phyloP scores from a whole-genome alignment of 2,113 vertebrate species.

The Nannobrachium achirus region DNA sequence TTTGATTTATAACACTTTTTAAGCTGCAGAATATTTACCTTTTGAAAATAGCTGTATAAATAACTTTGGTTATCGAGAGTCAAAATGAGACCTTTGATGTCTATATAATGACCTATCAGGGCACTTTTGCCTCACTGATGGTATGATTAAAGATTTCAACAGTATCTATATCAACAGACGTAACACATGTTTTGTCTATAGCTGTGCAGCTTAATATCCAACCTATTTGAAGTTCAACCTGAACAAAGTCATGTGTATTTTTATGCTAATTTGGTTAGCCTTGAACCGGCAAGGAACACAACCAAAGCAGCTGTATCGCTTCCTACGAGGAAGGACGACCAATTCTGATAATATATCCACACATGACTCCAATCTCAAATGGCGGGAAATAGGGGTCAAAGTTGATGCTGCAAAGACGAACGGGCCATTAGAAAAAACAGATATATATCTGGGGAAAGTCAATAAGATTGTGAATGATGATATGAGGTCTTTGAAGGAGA shows the following conservation, averaged over 20 bases:
- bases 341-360: slow-evolving; percentile 51
- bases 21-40: background rate
- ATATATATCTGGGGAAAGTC: slow-evolving; percentile 70
- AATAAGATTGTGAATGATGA: slow-evolving; percentile 71
- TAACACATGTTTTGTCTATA: slow-evolving; percentile 34
- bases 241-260: slow-evolving; percentile 38
- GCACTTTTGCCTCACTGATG: background rate
- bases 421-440: slow-evolving; percentile 65
- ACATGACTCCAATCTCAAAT: slow-evolving; percentile 72
- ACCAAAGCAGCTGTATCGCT: slow-evolving; percentile 48
- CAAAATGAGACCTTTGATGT: slow-evolving; percentile 2
- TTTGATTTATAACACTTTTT: no score
- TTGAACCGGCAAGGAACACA: slow-evolving; percentile 39
- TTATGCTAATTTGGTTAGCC: slow-evolving; percentile 37
- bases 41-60: background rate
- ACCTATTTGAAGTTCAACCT: slow-evolving; percentile 37
- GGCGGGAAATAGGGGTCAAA: slow-evolving; percentile 62
- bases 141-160: slow-evolving; percentile 6
- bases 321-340: slow-evolving; percentile 44
- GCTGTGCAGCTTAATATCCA: slow-evolving; percentile 36
- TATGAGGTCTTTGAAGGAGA: slow-evolving; percentile 63
- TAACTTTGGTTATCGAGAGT: background rate
- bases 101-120: background rate
- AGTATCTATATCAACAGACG: slow-evolving; percentile 23
- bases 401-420: slow-evolving; percentile 60